These are phyloP conservation scores for Ophioninae sp. DNA, from an alignment of 2,888 invertebrate species.

Conservation along the genomic window DNA sequence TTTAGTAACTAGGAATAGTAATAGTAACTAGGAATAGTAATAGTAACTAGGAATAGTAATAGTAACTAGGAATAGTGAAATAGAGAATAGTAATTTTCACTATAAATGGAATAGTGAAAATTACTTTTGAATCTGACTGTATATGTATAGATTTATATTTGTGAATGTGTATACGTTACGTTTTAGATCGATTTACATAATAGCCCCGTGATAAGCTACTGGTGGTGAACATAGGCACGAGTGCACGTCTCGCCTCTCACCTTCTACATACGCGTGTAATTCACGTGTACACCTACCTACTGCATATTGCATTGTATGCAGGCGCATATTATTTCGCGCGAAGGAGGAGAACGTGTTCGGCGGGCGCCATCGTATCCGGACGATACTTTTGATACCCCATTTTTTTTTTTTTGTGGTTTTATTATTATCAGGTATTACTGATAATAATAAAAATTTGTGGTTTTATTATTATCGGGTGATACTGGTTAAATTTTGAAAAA, in stretches of 20 bases:
- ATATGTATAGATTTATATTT: neutral
- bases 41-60: no score
- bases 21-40: no score
- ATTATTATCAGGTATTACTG: neutral
- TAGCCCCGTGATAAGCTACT: constrained; percentile 66
- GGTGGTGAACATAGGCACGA: constrained; percentile 38
- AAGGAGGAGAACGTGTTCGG: constrained; percentile 10
- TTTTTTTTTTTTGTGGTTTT: neutral
- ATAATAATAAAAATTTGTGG: no score
- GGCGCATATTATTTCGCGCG: constrained; percentile 41
- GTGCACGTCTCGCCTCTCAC: constrained; percentile 30
- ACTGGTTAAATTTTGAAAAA: no score
- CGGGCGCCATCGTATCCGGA: constrained; percentile 33
- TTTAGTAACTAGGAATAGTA: no score
- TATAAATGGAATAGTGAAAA: no score
- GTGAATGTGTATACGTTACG: neutral
- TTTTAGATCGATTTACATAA: constrained; percentile 67
- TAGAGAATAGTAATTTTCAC: no score
- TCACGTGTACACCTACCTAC: neutral
- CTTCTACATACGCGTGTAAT: constrained; percentile 9
- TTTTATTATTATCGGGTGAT: neutral
- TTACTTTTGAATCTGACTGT: no score
- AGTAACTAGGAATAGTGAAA: no score
- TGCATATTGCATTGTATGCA: constrained; percentile 33
- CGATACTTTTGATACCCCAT: constrained; percentile 31